Conservation (phyloP, 2,113 vertebrate genomes). For the Percopsis transmontana region DNA sequence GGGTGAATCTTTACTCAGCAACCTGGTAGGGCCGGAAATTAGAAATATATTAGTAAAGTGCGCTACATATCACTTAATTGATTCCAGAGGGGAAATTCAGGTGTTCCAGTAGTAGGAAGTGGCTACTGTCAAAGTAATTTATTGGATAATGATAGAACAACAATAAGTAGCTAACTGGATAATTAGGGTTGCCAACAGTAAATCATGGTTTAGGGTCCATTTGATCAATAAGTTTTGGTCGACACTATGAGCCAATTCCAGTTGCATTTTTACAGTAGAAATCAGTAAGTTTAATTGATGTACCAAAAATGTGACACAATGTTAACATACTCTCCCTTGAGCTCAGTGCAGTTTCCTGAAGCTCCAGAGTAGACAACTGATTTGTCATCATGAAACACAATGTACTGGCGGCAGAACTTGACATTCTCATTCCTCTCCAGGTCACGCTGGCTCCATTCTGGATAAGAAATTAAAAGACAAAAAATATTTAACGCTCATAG, state of each 20-base stretch:
- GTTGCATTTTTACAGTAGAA: no score
- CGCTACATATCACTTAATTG: no score
- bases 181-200: no score
- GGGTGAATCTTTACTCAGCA: slow-evolving; percentile 89
- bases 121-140: no score
- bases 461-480: not conserved
- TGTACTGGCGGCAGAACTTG: slow-evolving; percentile 94
- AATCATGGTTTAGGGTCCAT: no score
- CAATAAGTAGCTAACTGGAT: no score
- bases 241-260: no score
- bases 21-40: slow-evolving; percentile 73
- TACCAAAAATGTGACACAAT: not conserved
- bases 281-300: no score
- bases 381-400: slow-evolving; percentile 90
- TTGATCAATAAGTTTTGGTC: no score
- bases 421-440: slow-evolving; percentile 89
- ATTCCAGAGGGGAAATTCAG: not conserved
- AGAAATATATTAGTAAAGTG: not conserved
- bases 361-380: slow-evolving; percentile 88
- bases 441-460: slow-evolving; percentile 94
- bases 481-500: not conserved
- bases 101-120: not conserved
- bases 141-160: no score
- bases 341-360: slow-evolving; percentile 91
- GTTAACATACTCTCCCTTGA: slow-evolving; percentile 89